These are phyloP conservation scores for Agonopterix subpropinquella DNA, from an alignment of 2,888 invertebrate genomes.

Conservation along the genomic window DNA sequence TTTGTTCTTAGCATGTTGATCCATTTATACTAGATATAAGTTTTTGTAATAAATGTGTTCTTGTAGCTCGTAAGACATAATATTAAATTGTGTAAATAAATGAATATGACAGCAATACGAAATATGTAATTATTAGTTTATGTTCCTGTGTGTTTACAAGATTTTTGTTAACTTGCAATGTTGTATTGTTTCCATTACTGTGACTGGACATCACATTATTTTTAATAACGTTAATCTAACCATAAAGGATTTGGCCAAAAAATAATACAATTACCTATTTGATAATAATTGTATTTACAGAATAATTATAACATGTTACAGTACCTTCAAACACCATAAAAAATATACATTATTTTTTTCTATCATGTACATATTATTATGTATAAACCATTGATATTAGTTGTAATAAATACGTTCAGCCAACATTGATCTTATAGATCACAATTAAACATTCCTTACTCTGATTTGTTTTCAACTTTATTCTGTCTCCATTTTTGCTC, in stretches of 20 bases:
- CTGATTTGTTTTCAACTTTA: conserved; percentile 58
- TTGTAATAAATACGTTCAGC: conserved; percentile 7
- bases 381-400: conserved; percentile 12
- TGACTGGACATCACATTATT: too few species aligned
- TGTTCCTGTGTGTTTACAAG: neutral
- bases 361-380: conserved; percentile 2
- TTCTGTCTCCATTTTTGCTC: conserved; percentile 70
- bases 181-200: too few species aligned
- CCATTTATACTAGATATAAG: neutral
- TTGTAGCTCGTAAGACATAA: too few species aligned
- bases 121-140: neutral
- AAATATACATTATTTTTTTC: conserved; percentile 26
- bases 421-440: conserved; percentile 9
- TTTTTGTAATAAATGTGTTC: neutral
- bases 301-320: conserved; percentile 43
- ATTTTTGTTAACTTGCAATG: neutral
- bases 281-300: conserved; percentile 52
- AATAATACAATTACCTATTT: conserved; percentile 24
- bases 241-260: neutral
- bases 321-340: conserved; percentile 30
- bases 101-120: neutral
- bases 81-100: neutral
- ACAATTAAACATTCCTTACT: conserved; percentile 28
- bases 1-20: too few species aligned
- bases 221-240: too few species aligned